Conservation (phyloP, 2,888 invertebrate genomes). For the Onthophagus sagittarius region DNA sequence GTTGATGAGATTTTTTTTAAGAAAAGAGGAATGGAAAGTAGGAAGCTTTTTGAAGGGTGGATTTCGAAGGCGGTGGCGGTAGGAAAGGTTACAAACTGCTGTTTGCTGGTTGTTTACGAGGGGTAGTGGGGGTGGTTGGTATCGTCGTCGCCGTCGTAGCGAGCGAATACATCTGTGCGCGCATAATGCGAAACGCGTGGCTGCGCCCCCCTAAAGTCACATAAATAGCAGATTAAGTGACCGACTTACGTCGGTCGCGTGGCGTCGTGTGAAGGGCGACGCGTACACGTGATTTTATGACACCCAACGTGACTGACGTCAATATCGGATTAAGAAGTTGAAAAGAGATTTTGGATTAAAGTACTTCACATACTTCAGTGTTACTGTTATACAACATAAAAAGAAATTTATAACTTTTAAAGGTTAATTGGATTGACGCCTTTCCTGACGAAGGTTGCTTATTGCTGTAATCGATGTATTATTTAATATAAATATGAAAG, state of each 20-base stretch:
- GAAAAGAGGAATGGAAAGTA: not conserved
- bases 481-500: no score
- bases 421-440: no score
- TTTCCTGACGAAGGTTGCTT: no score
- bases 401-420: no score
- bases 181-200: constrained; percentile 38
- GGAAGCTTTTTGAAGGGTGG: not conserved
- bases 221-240: constrained; percentile 53
- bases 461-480: no score
- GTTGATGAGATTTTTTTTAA: not conserved
- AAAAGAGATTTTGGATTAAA: constrained; percentile 25
- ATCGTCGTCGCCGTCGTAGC: not conserved
- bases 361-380: not conserved
- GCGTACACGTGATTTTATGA: constrained; percentile 4
- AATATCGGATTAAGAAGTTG: constrained; percentile 38
- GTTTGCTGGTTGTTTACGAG: not conserved
- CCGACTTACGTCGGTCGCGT: constrained; percentile 49
- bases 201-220: constrained; percentile 44
- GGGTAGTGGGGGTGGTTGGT: not conserved
- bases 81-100: not conserved
- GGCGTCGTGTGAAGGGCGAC: constrained; percentile 23
- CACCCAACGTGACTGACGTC: constrained; percentile 35
- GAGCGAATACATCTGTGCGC: constrained; percentile 12
- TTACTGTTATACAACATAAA: no score
- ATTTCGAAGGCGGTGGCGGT: not conserved